Evolutionary conservation across 2,888 invertebrate species (phyloP).

Genomic region (Euphydryas editha): DNA sequence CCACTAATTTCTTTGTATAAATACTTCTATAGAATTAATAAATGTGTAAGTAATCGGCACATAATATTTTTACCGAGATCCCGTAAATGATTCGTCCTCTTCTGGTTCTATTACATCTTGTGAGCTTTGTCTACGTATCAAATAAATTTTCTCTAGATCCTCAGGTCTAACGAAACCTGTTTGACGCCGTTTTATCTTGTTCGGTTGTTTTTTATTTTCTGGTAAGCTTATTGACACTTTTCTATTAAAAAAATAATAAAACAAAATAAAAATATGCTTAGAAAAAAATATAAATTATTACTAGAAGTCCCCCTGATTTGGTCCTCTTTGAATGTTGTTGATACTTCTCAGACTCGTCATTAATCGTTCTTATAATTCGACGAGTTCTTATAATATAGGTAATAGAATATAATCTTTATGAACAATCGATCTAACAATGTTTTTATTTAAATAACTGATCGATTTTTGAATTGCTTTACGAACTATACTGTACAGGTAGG

Average conservation of each 20-base stretch:
- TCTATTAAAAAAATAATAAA: conserved; percentile 52
- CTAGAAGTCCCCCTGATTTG: no score
- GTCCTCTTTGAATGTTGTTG: no score
- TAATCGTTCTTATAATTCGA: no score
- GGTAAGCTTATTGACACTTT: conserved; percentile 59
- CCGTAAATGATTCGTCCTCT: conserved; percentile 44
- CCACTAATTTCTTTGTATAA: no score
- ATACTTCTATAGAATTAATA: no score
- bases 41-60: neutral
- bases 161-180: conserved; percentile 62
- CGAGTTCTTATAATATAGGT: no score
- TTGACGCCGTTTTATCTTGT: conserved; percentile 59
- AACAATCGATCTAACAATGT: no score
- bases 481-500: no score
- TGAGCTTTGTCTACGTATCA: conserved; percentile 35
- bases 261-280: conserved; percentile 27
- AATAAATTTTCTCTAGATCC: conserved; percentile 50
- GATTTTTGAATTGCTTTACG: no score
- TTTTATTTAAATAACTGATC: no score
- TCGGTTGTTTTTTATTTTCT: conserved; percentile 32
- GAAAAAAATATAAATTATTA: conserved; percentile 22
- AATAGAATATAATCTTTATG: no score
- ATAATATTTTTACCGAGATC: conserved; percentile 32
- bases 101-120: conserved; percentile 29
- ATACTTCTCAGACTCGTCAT: no score